These are phyloP conservation scores for Micromussa lordhowensis DNA, from an alignment of 92 coral and sea anemone species.

Conservation along the genomic window DNA sequence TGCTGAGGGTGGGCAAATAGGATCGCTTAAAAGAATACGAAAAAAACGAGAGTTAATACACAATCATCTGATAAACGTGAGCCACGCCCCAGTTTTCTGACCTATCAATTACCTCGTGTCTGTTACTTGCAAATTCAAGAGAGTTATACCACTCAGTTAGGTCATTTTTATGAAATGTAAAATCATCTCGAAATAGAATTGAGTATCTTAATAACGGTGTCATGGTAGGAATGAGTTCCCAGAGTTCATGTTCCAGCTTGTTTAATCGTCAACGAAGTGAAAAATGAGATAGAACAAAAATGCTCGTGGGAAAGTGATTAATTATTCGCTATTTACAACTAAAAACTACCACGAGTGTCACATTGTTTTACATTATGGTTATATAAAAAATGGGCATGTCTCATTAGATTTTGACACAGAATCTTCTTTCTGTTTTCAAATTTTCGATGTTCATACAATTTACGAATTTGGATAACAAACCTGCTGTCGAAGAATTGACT, in stretches of 20 bases:
- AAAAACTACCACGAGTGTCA: too few species aligned
- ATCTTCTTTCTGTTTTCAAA: too few species aligned
- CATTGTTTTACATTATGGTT: too few species aligned
- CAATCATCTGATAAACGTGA: background rate
- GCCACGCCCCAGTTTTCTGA: background rate
- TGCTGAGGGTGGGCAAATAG: slow-evolving; percentile 23
- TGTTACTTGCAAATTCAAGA: background rate
- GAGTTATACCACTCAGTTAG: background rate
- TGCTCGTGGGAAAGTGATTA: too few species aligned
- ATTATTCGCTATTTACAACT: too few species aligned
- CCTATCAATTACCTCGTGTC: background rate
- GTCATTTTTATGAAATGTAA: background rate
- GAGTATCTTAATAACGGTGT: background rate
- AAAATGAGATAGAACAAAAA: too few species aligned
- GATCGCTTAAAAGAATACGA: slow-evolving; percentile 4
- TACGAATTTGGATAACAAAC: slow-evolving; percentile 17
- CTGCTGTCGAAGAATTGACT: slow-evolving; percentile 64
- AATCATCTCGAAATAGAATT: background rate
- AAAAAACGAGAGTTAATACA: background rate
- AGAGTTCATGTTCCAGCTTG: too few species aligned
- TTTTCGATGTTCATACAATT: too few species aligned
- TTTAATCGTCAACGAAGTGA: too few species aligned
- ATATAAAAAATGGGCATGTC: too few species aligned
- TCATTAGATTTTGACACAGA: background rate
- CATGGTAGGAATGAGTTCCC: too few species aligned